Conservation (phyloP, 2,888 invertebrate genomes). For the Acleris sparsana region DNA sequence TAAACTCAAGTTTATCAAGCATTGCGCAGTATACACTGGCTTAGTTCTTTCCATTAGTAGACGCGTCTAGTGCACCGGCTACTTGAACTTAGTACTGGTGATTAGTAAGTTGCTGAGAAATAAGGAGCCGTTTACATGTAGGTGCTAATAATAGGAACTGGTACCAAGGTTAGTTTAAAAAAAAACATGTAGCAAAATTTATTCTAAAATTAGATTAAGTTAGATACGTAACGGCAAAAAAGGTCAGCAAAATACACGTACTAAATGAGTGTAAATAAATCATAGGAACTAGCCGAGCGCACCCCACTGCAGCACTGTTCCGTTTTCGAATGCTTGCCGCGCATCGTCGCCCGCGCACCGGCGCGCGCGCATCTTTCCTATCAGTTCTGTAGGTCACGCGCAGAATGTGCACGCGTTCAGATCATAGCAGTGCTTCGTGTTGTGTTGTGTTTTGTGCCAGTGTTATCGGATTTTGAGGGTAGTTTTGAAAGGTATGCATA, state of each 20-base stretch:
- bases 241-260: no score
- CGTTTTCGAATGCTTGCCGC: constrained; percentile 60
- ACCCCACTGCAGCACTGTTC: constrained; percentile 39
- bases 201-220: no score
- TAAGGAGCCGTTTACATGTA: no score
- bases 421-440: constrained; percentile 7
- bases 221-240: no score
- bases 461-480: constrained; percentile 6
- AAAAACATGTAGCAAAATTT: no score
- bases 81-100: neutral
- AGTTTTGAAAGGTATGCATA: constrained; percentile 4
- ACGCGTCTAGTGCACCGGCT: no score
- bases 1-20: no score
- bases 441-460: constrained; percentile 20
- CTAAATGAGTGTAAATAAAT: neutral
- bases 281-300: constrained; percentile 1
- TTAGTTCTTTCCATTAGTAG: no score
- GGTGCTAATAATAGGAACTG: no score
- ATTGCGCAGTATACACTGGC: no score
- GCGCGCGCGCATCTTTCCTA: constrained; percentile 47
- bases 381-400: constrained; percentile 69
- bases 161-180: no score
- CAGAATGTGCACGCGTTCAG: neutral
- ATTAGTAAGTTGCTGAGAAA: no score
- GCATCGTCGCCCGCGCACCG: constrained; percentile 54